Conservation (phyloP, 2,888 invertebrate species). For the Dryocosmus kuriphilus region DNA sequence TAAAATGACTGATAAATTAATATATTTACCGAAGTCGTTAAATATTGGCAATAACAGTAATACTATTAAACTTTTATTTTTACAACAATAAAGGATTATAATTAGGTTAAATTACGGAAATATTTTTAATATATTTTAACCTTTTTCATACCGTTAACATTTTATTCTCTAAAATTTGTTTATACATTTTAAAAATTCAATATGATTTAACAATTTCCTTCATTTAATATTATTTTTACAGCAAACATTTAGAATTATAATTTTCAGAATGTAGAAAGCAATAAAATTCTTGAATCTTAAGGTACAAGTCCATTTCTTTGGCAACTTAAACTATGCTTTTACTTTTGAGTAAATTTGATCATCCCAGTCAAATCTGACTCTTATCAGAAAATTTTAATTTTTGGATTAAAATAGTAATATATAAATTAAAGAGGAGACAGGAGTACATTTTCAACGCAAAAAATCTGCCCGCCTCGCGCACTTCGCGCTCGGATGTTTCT, state of each 20-base stretch:
- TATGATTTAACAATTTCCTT: not conserved
- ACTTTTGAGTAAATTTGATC: too few species aligned
- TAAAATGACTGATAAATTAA: slow-evolving; percentile 13
- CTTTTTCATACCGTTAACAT: not conserved
- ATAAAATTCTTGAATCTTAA: too few species aligned
- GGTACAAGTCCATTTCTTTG: too few species aligned
- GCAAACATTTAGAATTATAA: not conserved
- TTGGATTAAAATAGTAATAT: too few species aligned
- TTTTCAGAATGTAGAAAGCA: not conserved
- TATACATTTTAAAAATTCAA: too few species aligned
- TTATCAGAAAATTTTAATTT: too few species aligned
- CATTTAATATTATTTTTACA: not conserved
- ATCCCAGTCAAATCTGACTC: too few species aligned
- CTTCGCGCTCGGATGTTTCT: too few species aligned
- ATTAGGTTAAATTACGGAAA: not conserved
- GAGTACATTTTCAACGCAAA: too few species aligned
- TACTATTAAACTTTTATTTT: slow-evolving; percentile 1
- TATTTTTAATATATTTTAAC: not conserved
- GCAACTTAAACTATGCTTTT: too few species aligned
- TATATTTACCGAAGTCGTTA: not conserved
- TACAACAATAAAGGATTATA: not conserved
- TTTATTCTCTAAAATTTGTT: not conserved
- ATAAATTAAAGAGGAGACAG: too few species aligned
- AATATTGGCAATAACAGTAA: slow-evolving; percentile 4
- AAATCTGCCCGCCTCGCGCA: too few species aligned